These are phyloP conservation scores for Scaptomyza montana DNA, from an alignment of 1,140 invertebrate genomes.

Conservation along the genomic window DNA sequence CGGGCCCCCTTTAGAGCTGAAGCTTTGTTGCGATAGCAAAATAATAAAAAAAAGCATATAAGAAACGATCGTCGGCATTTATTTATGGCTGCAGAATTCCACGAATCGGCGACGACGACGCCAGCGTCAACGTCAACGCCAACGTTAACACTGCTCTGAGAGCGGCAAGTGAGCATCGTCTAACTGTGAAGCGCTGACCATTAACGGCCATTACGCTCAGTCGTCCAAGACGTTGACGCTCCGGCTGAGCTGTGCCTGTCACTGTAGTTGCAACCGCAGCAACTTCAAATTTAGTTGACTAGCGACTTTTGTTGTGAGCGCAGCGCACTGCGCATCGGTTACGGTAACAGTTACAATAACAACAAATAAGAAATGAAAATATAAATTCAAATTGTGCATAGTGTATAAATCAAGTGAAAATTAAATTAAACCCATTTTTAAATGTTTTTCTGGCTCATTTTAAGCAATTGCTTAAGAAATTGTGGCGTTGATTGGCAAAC, in stretches of 20 bases:
- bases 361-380: slow-evolving; percentile 46
- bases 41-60: slow-evolving; percentile 14
- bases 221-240: slow-evolving; percentile 34
- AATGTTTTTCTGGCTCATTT: not conserved
- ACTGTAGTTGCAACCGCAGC: slow-evolving; percentile 42
- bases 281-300: slow-evolving; percentile 64
- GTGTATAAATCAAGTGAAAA: slow-evolving; percentile 4
- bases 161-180: slow-evolving; percentile 11
- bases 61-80: slow-evolving; percentile 33
- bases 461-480: slow-evolving; percentile 13
- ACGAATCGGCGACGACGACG: slow-evolving; percentile 28
- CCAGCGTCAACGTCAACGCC: slow-evolving; percentile 8
- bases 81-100: slow-evolving; percentile 27
- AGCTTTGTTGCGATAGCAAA: slow-evolving; percentile 33
- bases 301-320: slow-evolving; percentile 61
- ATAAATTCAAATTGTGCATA: slow-evolving; percentile 22
- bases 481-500: slow-evolving; percentile 9
- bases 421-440: not conserved
- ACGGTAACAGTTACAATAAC: slow-evolving; percentile 15
- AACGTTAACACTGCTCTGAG: slow-evolving; percentile 11
- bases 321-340: slow-evolving; percentile 39
- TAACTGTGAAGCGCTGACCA: slow-evolving; percentile 72
- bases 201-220: slow-evolving; percentile 44
- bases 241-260: slow-evolving; percentile 9
- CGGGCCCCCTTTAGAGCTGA: slow-evolving; percentile 4